These are phyloP conservation scores for Xerus rutilus DNA, from an alignment of 2,797 vertebrate genomes.

Conservation along the genomic window DNA sequence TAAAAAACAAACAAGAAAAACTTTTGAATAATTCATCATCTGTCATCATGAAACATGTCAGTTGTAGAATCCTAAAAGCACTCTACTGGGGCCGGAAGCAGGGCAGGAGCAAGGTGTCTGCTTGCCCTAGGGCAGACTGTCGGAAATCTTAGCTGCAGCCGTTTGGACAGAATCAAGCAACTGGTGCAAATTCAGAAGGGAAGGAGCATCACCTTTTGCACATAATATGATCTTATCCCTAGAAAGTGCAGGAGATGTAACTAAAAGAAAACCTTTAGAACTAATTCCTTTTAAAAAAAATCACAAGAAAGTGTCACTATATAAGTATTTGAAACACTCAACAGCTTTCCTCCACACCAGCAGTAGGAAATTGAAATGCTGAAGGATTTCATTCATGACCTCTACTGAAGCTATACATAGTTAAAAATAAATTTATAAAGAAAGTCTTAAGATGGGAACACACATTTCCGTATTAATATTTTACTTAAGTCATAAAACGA, in stretches of 20 bases:
- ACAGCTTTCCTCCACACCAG: not conserved
- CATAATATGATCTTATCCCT: not conserved
- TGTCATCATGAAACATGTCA: not conserved
- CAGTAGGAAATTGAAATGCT: not conserved
- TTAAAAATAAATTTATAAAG: constrained; percentile 29
- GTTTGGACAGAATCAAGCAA: not conserved
- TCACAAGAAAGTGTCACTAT: not conserved
- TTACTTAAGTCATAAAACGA: constrained; percentile 13
- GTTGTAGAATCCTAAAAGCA: not conserved
- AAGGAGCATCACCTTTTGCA: not conserved
- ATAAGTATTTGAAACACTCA: not conserved
- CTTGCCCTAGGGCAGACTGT: fast-evolving
- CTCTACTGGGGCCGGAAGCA: not conserved
- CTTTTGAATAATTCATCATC: too few relatives aligned
- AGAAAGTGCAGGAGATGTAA: not conserved
- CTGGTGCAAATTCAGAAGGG: not conserved
- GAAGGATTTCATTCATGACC: not conserved
- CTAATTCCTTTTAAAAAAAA: not conserved
- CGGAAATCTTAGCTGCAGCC: not conserved
- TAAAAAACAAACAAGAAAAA: not conserved
- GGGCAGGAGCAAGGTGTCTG: not conserved
- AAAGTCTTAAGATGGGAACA: not conserved
- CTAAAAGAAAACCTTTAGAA: constrained; percentile 39
- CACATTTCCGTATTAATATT: not conserved
- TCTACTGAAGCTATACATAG: not conserved